A percentile compares a stretch with the other conserved stretches of the same genome.
These are phyloP conservation scores for Coelopa pilipes DNA, from an alignment of 2,888 invertebrate genomes.

Conservation along the genomic window DNA sequence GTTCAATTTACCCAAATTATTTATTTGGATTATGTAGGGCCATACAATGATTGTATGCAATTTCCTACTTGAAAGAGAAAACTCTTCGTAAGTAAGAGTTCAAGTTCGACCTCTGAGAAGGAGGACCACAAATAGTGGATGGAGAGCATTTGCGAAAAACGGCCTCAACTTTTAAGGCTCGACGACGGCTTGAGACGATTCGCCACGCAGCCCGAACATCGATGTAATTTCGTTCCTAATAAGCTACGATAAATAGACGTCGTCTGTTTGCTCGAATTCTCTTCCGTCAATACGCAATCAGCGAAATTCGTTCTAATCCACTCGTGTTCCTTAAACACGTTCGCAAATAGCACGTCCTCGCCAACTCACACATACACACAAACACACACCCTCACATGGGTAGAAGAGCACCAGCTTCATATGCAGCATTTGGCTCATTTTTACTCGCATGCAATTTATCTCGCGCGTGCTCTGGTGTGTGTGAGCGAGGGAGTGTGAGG, in stretches of 20 bases:
- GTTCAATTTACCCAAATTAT: no score
- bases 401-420: background rate
- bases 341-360: conserved; percentile 61
- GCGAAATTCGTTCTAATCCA: conserved; percentile 43
- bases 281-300: conserved; percentile 35
- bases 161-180: background rate
- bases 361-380: conserved; percentile 11
- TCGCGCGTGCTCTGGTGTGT: no score
- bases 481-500: no score
- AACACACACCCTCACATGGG: background rate
- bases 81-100: no score
- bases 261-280: conserved; percentile 32
- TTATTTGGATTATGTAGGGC: no score
- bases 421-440: background rate
- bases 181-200: background rate
- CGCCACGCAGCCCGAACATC: background rate
- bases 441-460: conserved; percentile 5
- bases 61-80: no score
- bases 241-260: conserved; percentile 20
- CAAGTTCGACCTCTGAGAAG: no score
- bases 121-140: no score
- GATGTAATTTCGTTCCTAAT: conserved; percentile 10
- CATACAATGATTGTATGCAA: no score
- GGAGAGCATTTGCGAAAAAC: no score
- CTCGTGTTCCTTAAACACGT: conserved; percentile 62